Evolutionary conservation across 2,113 vertebrate species (phyloP).

Genomic region (Reinhardtius hippoglossoides): DNA sequence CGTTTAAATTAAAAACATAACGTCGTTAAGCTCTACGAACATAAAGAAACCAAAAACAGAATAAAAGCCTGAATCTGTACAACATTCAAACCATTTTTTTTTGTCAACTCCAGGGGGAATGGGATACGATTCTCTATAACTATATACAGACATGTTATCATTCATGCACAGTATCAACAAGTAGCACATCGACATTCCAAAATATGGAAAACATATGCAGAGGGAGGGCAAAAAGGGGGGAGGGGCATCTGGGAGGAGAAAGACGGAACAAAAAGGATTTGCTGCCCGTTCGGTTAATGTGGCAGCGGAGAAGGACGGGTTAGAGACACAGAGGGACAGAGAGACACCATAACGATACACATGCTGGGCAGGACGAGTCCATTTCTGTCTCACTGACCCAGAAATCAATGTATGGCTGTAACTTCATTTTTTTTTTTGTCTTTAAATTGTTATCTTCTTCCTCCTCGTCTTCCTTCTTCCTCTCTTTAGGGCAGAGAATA

Average conservation of each 20-base stretch:
- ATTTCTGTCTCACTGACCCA: constrained; percentile 71
- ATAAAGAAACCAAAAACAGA: constrained; percentile 35
- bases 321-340: constrained; percentile 59
- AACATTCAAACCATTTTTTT: constrained; percentile 78
- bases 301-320: constrained; percentile 49
- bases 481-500: constrained; percentile 41
- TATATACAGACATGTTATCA: constrained; percentile 87
- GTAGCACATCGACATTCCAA: constrained; percentile 87
- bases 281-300: constrained; percentile 61
- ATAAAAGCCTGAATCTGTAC: constrained; percentile 77
- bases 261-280: constrained; percentile 29
- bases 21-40: constrained; percentile 54
- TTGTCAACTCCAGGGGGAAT: constrained; percentile 69
- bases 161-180: constrained; percentile 87
- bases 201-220: constrained; percentile 77
- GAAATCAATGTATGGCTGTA: constrained; percentile 82
- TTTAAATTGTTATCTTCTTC: constrained; percentile 36
- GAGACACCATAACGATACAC: constrained; percentile 77
- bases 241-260: neutral
- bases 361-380: constrained; percentile 77
- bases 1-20: constrained; percentile 56
- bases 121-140: constrained; percentile 80
- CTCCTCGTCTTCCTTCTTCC: constrained; percentile 8
- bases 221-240: constrained; percentile 25
- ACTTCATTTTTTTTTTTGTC: constrained; percentile 70